Conservation (phyloP, 2,888 invertebrate species). For the Chymomyza fuscimana region DNA sequence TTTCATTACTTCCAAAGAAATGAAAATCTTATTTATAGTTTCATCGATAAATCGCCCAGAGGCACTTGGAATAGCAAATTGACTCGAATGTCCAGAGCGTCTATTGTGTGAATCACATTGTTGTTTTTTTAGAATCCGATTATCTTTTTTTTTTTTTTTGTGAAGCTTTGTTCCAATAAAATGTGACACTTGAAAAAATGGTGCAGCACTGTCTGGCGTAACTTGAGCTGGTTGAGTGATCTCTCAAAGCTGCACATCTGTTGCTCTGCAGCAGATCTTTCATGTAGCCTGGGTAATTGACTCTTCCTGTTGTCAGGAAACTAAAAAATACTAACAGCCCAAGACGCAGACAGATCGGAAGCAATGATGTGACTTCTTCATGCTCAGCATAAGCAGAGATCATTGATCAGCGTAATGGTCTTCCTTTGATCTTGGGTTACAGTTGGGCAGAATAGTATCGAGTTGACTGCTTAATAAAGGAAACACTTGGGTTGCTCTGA, state of each 20-base stretch:
- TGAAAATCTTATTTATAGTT: neutral
- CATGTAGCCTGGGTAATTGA: constrained; percentile 48
- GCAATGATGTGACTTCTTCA: constrained; percentile 49
- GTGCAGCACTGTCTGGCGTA: constrained; percentile 60
- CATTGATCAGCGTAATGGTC: constrained; percentile 66
- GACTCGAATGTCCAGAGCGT: neutral
- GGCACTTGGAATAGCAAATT: neutral
- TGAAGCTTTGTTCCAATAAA: neutral
- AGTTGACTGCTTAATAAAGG: constrained; percentile 4
- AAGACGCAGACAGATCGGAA: constrained; percentile 61
- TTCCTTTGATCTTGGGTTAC: constrained; percentile 64
- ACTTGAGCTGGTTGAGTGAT: constrained; percentile 57
- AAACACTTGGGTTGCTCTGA: neutral
- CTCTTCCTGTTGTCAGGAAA: constrained; percentile 64
- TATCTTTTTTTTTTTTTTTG: neutral
- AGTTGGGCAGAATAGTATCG: neutral
- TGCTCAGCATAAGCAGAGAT: constrained; percentile 20
- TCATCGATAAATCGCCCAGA: neutral
- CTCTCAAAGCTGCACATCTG: constrained; percentile 58
- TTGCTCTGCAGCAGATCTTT: constrained; percentile 40
- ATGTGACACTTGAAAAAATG: constrained; percentile 11
- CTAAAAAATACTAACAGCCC: constrained; percentile 37
- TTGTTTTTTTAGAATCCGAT: neutral
- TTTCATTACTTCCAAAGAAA: neutral
- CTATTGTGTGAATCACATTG: neutral